Percentiles rank a stretch among this genome's conserved stretches.
Conservation (phyloP, 2,113 vertebrate genomes). For the Gallinago jamesoni region DNA sequence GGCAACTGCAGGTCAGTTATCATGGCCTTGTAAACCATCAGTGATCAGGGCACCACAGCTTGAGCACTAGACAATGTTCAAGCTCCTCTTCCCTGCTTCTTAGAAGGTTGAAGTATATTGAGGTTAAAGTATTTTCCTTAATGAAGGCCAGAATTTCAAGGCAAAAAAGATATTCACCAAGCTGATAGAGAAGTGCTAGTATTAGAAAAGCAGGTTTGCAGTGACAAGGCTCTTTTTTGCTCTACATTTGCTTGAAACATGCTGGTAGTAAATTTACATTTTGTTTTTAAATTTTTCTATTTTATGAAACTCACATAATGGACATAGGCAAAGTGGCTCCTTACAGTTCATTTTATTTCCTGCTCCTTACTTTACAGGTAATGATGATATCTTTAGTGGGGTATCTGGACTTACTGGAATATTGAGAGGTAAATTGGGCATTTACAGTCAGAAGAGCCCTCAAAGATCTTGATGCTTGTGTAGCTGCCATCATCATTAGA, state of each 20-base stretch:
- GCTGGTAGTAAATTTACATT: background rate
- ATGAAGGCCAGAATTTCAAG: background rate
- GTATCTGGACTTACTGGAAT: background rate
- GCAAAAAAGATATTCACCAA: background rate
- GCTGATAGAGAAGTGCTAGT: background rate
- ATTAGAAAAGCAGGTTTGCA: background rate
- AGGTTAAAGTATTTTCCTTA: background rate
- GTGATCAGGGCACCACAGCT: background rate
- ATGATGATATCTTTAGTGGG: background rate
- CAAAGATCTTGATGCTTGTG: background rate
- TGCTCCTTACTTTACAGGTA: background rate
- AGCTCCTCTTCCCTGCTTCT: background rate
- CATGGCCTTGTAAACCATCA: background rate
- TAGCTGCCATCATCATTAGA: background rate
- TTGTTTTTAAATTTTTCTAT: background rate
- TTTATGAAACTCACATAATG: background rate
- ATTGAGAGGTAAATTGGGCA: background rate
- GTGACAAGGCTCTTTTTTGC: background rate
- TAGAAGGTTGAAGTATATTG: background rate
- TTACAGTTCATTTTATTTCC: background rate
- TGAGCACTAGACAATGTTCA: background rate
- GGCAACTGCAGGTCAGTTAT: background rate
- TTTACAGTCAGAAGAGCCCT: background rate
- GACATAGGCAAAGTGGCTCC: background rate
- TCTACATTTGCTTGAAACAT: background rate